Conservation (phyloP, 2,888 invertebrate genomes). For the Margaritifera margaritifera region DNA sequence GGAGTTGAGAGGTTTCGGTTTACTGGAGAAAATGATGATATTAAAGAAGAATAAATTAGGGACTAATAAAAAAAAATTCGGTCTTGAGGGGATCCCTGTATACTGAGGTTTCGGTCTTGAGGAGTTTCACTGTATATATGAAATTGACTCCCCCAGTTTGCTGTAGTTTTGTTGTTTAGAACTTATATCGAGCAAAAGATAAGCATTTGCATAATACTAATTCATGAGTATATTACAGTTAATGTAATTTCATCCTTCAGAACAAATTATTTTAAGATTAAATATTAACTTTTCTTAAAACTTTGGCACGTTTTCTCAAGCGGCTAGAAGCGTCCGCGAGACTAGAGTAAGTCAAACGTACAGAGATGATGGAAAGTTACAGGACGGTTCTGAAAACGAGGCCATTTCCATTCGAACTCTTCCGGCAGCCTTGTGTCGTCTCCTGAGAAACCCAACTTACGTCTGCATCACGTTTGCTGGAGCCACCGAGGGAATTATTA, state of each 20-base stretch:
- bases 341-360: slow-evolving; percentile 53
- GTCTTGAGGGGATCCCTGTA: too few species aligned
- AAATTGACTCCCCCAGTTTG: too few species aligned
- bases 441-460: slow-evolving; percentile 71
- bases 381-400: slow-evolving; percentile 11
- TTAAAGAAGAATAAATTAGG: too few species aligned
- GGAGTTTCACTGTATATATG: too few species aligned
- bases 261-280: neutral
- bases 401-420: slow-evolving; percentile 23
- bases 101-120: too few species aligned
- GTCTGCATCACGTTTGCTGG: slow-evolving; percentile 80
- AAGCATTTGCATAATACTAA: neutral
- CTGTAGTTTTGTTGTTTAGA: too few species aligned
- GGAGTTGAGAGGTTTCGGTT: too few species aligned
- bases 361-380: slow-evolving; percentile 18
- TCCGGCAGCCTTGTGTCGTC: slow-evolving; percentile 27
- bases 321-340: slow-evolving; percentile 42
- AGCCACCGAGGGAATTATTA: slow-evolving; percentile 74
- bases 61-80: too few species aligned
- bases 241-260: neutral
- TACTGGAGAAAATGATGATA: too few species aligned
- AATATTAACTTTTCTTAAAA: neutral
- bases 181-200: too few species aligned
- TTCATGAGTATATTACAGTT: neutral
- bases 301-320: slow-evolving; percentile 27